Evolutionary conservation across 2,113 vertebrate species (phyloP), one percentile per base, ranked within the genome.

Genomic region (Mesitornis unicolor): DNA sequence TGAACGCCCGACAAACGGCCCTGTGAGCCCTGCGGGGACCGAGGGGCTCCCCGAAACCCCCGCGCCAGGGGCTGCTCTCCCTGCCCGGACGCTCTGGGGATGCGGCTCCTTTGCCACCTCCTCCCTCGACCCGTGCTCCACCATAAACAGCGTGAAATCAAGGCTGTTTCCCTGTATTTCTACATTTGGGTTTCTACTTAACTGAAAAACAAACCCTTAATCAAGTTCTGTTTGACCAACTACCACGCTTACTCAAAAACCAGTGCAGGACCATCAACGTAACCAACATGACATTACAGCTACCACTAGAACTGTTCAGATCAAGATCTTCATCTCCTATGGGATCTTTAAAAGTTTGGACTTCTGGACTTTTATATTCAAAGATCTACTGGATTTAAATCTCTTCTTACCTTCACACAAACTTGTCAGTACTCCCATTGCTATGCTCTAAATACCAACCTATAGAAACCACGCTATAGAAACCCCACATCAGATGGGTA

Each of bases 391-490:
- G 11, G 29, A 89, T 48, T 80, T 43, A 51, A 56, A 14, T 31
- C 0, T 29, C 35, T 40, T n/a, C 20, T 35, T 25, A 33, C 54
- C 67, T 84, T 74, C 33, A 67, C 15, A 35, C 1, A 42, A 42
- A 45, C 26, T n/a, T 20, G 9, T 7, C 50, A 54, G n/a, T 13
- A 19, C 7, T 6, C 9, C 50, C 9, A 1, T 20, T 38, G 22
- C 45, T 35, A 11, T 3, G 17, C 16, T 64, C 24, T 56, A 35
- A 33, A 12, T 26, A 11, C 2, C 45, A 29, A 19, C 11, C 15
- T 22, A 18, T 2, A 25, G 4, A 76, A 20, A 56, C 1, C 0
- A 35, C 6, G 51, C 31, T 45, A 5, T 22, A 21, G 20, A 56
- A 82, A 22, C 1, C 10, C 11, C 48, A 11, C 42, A 22, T 19